Percentiles rank a stretch among this genome's conserved stretches.
phyloP scores from a whole-genome alignment of 2,797 vertebrate species.

The Rhinichthys osculus region DNA sequence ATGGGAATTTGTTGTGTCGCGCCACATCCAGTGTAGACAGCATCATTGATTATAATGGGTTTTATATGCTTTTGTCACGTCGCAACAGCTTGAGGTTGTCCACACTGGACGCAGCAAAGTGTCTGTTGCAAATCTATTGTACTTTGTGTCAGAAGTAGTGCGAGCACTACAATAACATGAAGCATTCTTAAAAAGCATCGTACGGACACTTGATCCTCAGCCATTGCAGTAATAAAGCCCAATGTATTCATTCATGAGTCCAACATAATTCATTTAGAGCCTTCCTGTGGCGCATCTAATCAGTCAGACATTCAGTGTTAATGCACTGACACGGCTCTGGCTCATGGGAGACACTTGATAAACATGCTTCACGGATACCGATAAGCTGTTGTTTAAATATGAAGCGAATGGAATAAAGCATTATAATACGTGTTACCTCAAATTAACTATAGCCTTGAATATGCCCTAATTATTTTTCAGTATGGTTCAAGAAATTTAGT shows the following conservation, averaged over 20 bases:
- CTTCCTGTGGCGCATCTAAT: constrained; percentile 17
- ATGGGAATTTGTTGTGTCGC: background rate
- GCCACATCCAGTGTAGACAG: background rate
- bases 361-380: background rate
- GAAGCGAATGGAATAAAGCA: background rate
- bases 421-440: background rate
- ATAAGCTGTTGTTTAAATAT: background rate
- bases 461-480: background rate
- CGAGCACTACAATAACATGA: constrained; percentile 13
- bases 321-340: background rate
- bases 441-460: background rate
- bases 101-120: background rate
- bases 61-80: background rate
- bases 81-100: background rate
- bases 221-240: constrained; percentile 5
- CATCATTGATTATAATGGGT: background rate
- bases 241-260: constrained; percentile 40
- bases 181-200: constrained; percentile 35
- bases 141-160: background rate
- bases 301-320: constrained; percentile 3
- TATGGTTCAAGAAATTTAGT: constrained; percentile 1
- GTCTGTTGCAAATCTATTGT: background rate
- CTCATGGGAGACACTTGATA: background rate
- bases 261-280: constrained; percentile 57
- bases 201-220: constrained; percentile 30